Base-by-base conservation (phyloP, 2,797 vertebrate genomes). In the Eutrigla gurnardus region DNA sequence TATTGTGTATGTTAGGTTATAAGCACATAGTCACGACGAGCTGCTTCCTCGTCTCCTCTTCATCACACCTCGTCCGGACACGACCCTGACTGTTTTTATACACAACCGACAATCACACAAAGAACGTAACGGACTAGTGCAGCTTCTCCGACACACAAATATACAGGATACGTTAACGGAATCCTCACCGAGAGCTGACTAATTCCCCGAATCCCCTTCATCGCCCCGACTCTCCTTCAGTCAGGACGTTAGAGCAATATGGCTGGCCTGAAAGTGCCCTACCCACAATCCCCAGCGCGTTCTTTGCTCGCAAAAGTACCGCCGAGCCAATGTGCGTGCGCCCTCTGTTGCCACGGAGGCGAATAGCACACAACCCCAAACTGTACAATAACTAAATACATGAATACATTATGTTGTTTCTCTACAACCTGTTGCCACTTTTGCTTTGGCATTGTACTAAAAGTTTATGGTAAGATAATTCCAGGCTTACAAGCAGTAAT, bases 191-290 rank as follows among this genome's bases (percentile, higher is more conserved):
- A 93, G 2, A 95, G 62, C 32, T 93, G 92, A 76, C 84, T 90
- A 61, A 95, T 84, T 90, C 90, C 93, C 80, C 93, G 92, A 17
- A 95, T 90, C 86, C 92, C 95, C 92, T 94, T 95, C 95, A 95
- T 95, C 54, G 78, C 91, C 81, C 46, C 10, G 82, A 89, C 71
- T 91, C 83, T 92, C 90, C 91, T 93, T 94, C 91, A 83, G 14
- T 17, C 65, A 84, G 85, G 75, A 84, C 86, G 70, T 72, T 59
- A 5, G 57, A 43, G 78, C 85, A 94, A 94, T 94, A 95, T 94
- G 94, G 93, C 93, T 53, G 91, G 13, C 80, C 43, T 70, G 54
- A 86, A 82, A 89, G 92, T 91, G 93, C 83, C 94, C 93, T 95
- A 94, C 93, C 93, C 94, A 94, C 63, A 87, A 91, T 86, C 58